A percentile compares a stretch with the other conserved stretches of the same genome.
Conservation (phyloP, 2,797 vertebrate species). For the Crocidura indochinensis region DNA sequence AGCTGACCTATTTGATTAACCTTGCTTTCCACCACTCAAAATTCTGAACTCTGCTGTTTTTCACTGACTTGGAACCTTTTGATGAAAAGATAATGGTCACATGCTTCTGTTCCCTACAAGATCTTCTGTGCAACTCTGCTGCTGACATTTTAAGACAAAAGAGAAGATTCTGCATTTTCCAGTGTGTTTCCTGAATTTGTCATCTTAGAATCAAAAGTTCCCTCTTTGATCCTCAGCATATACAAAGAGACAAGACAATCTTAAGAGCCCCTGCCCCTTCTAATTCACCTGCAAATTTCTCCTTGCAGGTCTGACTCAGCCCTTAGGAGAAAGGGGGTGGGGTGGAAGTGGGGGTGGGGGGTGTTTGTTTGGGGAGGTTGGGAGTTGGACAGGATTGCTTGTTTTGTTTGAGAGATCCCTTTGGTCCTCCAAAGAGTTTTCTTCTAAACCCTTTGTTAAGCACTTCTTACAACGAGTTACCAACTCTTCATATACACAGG, state of each 20-base stretch:
- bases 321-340: not conserved
- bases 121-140: not conserved
- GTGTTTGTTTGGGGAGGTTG: no score
- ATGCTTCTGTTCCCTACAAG: not conserved
- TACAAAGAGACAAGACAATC: not conserved
- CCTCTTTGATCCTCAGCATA: not conserved
- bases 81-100: not conserved
- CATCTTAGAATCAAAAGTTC: conserved; percentile 1
- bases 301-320: not conserved
- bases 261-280: not conserved
- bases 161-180: not conserved
- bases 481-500: not conserved
- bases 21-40: not conserved
- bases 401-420: not conserved
- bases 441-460: not conserved
- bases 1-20: not conserved
- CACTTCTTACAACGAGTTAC: not conserved
- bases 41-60: not conserved
- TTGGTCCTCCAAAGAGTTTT: not conserved
- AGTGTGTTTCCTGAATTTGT: not conserved
- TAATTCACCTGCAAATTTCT: not conserved
- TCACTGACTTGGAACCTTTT: not conserved
- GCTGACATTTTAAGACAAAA: conserved; percentile 29
- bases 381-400: no score
- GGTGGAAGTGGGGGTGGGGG: no score